Base-by-base conservation (phyloP, 2,888 invertebrate genomes). In the Poecilobothrus nobilitatus region DNA sequence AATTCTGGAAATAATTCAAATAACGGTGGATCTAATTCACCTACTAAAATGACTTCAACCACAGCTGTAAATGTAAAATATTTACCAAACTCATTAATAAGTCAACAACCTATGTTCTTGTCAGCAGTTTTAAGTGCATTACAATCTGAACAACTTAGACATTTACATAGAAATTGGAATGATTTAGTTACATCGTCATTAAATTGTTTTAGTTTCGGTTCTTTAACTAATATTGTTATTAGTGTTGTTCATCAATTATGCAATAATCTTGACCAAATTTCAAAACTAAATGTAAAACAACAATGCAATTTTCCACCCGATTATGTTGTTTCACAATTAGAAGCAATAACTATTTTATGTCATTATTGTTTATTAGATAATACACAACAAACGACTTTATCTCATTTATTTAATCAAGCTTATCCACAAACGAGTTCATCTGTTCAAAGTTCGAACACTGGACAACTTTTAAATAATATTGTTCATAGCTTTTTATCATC, bases 21-120 rank as follows among this genome's bases (percentile, higher is more conserved):
- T 20, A 70, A 70, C 27, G 71, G 69, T 3, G 74, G 75, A 66
- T 74, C 76, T 4, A 72, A 76, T 7, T 76, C 76, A 12, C 72
- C 78, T 0, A 80, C 79, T 7, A 80, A 76, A 71, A 79, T 77
- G 68, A 79, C 79, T 1, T 79, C 80, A 15, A 79, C 78, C 0
- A 71, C 76, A 6, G 73, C 74, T 10, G 73, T 74, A 64, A 84
- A 84, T 72, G 81, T 88, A 5, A 87, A 88, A 73, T 89, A 89
- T 75, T 78, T 87, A 66, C 85, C 87, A 22, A 87, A 88, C 63
- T 84, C 87, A 70, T 81, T 88, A 62, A 88, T 91, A 70, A 89
- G 89, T 61, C 91, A 92, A 76, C 92, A 94, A 78, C 89, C 91
- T 37, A 91, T 94, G 86, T 93, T 95, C 78, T 82, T 93, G 41